Evolutionary conservation across 2,888 invertebrate genomes (phyloP).

Genomic region (Ichneumon xanthorius): DNA sequence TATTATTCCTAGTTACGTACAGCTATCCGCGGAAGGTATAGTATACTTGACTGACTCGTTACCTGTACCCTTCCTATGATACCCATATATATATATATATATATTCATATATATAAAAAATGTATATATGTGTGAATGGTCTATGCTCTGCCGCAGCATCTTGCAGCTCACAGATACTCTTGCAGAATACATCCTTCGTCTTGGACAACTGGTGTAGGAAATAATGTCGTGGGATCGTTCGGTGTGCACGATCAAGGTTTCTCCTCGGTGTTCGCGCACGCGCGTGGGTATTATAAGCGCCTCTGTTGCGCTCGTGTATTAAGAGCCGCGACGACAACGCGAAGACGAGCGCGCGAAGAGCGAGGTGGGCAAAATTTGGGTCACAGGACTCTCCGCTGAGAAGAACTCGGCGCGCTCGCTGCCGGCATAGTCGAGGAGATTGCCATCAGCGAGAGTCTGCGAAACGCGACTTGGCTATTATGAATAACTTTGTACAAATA

Average conservation of each 20-base stretch:
- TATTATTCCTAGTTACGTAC: constrained; percentile 72
- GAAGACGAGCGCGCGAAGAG: constrained; percentile 33
- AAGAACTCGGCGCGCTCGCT: constrained; percentile 28
- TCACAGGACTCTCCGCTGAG: constrained; percentile 41
- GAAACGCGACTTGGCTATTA: not conserved
- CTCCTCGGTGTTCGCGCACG: constrained; percentile 60
- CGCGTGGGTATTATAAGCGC: constrained; percentile 68
- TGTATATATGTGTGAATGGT: too few species aligned
- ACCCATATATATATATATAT: not conserved
- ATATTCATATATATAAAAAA: too few species aligned
- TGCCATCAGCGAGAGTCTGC: not conserved
- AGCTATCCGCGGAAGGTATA: constrained; percentile 42
- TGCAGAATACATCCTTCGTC: constrained; percentile 53
- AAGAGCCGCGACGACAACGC: constrained; percentile 53
- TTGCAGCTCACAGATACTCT: constrained; percentile 23
- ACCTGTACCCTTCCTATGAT: constrained; percentile 23
- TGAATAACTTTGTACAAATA: too few species aligned
- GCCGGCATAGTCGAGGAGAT: constrained; percentile 26
- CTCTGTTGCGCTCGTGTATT: constrained; percentile 57
- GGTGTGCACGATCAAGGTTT: constrained; percentile 74
- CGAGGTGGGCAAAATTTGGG: constrained; percentile 49
- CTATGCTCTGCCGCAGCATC: constrained; percentile 7
- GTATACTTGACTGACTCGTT: constrained; percentile 17
- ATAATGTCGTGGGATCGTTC: constrained; percentile 78
- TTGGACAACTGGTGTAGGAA: constrained; percentile 72